A percentile compares a stretch with the other conserved stretches of the same genome.
These are phyloP conservation scores for Anser cygnoides DNA, from an alignment of 2,113 vertebrate species.

Conservation along the genomic window DNA sequence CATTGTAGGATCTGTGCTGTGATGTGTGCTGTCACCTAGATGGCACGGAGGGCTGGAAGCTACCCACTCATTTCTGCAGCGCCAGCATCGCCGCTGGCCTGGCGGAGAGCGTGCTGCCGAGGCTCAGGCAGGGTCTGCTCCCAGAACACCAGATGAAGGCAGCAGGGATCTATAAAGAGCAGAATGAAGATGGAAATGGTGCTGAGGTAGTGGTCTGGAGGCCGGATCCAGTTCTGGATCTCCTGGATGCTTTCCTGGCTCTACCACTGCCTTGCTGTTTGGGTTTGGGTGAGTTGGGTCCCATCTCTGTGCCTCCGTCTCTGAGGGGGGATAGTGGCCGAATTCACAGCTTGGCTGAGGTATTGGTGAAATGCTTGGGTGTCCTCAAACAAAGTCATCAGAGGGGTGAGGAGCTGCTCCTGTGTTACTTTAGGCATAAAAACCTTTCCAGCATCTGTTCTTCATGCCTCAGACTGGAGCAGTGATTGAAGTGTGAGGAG, in stretches of 20 bases:
- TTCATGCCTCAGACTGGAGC: background rate
- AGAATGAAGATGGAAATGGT: background rate
- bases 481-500: background rate
- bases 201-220: background rate
- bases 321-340: too few relatives aligned
- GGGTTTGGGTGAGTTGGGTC: background rate
- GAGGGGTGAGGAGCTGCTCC: background rate
- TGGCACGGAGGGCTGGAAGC: background rate
- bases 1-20: background rate
- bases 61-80: background rate
- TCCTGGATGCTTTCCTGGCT: background rate
- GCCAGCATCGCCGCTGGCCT: background rate
- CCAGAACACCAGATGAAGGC: background rate
- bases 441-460: background rate
- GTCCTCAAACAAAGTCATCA: background rate
- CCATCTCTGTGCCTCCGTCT: background rate
- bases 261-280: accelerated
- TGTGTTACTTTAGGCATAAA: background rate
- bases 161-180: accelerated
- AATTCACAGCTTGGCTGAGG: background rate
- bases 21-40: background rate
- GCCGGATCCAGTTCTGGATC: background rate
- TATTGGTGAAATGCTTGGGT: background rate
- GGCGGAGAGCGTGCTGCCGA: background rate
- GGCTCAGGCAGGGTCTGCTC: background rate